Evolutionary conservation across 2,113 vertebrate species (phyloP).

Genomic region (Epinephelus lanceolatus): DNA sequence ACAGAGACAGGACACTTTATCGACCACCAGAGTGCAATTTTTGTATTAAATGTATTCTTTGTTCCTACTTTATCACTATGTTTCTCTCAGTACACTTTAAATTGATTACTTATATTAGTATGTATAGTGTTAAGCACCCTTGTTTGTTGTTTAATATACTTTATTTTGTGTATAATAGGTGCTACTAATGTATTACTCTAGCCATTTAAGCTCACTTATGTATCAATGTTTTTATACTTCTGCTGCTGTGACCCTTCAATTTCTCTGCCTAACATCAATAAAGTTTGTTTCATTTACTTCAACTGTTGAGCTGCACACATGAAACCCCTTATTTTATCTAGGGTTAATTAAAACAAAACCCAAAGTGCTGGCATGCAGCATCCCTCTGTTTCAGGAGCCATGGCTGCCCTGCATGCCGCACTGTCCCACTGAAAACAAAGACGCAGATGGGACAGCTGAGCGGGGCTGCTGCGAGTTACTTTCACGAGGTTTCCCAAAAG

Average conservation of each 20-base stretch:
- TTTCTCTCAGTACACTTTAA: not conserved
- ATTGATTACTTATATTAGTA: not conserved
- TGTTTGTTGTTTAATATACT: not conserved
- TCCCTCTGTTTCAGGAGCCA: not conserved
- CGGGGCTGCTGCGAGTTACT: not conserved
- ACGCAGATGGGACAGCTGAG: conserved; percentile 37
- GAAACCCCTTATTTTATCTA: fast-evolving
- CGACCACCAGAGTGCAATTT: not conserved
- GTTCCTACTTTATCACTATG: not conserved
- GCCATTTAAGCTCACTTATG: not conserved
- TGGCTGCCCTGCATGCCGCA: not conserved
- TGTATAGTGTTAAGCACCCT: not conserved
- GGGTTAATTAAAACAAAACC: not conserved
- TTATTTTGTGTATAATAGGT: not conserved
- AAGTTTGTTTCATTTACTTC: not conserved
- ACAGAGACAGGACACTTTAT: not conserved
- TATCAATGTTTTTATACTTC: not conserved
- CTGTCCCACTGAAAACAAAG: conserved; percentile 69
- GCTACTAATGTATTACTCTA: not conserved
- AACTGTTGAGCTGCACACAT: not conserved
- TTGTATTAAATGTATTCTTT: not conserved
- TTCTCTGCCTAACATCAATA: no score
- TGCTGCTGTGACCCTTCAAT: not conserved
- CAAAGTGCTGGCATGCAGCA: not conserved
- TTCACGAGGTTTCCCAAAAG: not conserved